Conservation (phyloP, 2,113 vertebrate species). For the Nanorana parkeri region DNA sequence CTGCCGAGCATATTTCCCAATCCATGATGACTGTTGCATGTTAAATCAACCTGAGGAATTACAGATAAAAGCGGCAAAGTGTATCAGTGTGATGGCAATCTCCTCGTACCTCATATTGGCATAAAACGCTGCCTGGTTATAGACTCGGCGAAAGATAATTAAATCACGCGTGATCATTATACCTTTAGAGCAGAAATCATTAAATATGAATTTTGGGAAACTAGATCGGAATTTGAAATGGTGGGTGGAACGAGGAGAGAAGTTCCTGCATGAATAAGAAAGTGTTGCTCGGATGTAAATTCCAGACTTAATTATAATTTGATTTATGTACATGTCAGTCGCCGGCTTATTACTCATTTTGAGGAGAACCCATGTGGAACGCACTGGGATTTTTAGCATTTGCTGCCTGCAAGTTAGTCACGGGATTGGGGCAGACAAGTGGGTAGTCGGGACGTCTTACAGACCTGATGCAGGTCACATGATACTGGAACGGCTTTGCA, state of each 20-base stretch:
- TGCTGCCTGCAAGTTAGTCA: not conserved
- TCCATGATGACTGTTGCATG: conserved; percentile 11
- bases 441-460: no score
- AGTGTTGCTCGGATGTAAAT: conserved; percentile 31
- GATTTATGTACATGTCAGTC: conserved; percentile 43
- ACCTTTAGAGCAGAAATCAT: conserved; percentile 47
- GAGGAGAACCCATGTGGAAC: conserved; percentile 15
- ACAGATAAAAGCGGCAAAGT: not conserved
- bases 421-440: no score
- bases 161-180: conserved; percentile 41
- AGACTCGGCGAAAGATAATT: conserved; percentile 45
- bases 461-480: no score
- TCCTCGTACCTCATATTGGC: not conserved
- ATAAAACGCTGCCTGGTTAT: conserved; percentile 26
- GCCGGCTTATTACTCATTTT: conserved; percentile 40
- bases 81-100: conserved; percentile 14
- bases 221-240: conserved; percentile 42
- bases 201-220: conserved; percentile 30
- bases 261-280: not conserved
- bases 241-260: not conserved
- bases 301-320: conserved; percentile 48
- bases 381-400: not conserved
- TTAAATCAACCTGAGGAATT: conserved; percentile 25
- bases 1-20: conserved; percentile 5
- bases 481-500: no score